Base-by-base conservation (phyloP, 2,797 vertebrate species). In the Coregonus ussuriensis region DNA sequence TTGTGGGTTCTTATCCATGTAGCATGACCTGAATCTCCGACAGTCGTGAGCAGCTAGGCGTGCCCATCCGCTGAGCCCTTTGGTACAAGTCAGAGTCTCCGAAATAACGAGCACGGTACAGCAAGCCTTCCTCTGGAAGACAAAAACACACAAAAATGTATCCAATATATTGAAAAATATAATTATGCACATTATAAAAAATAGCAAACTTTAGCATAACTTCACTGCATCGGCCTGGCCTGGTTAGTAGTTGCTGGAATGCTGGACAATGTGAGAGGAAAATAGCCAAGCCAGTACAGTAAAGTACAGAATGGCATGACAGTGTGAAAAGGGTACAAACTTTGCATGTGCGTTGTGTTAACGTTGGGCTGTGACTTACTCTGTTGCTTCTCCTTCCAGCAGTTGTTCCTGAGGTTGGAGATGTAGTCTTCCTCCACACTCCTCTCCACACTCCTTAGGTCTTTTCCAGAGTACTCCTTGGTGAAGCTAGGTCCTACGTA, bases 381-480 rank as follows among this genome's bases (percentile, higher is more conserved):
- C 83, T 99, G 97, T 84, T 99, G 98, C 87, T 98, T 99, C 88
- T 99, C 98, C 66, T 98, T 99, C 98, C 98, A 99, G 91, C 98
- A 99, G 91, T 99, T 99, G 90, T 99, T 99, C 83, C 97, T 93
- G 73, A 99, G 96, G 84, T 98, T 99, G 77, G 97, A 96, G 72
- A 99, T 98, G 21, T 97, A 99, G 84, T 99, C 98, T 0, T 99
- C 98, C 86, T 99, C 98, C 83, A 99, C 97, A 0, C 94, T 99
- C 83, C 95, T 94, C 74, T 99, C 98, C 0, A 99, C 92, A 0
- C 92, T 95, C 86, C 95, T 96, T 80, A 99, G 92, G 84, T 95
- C 96, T 0, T 93, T 92, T 71, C 96, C 97, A 0, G 93, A 95
- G 90, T 95, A 97, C 72, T 99, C 98, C 3, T 96, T 93, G 1